Percentiles rank a stretch among this genome's conserved stretches.
These are phyloP conservation scores for Ecliptopera silaceata DNA, from an alignment of 2,888 invertebrate species.

Conservation along the genomic window DNA sequence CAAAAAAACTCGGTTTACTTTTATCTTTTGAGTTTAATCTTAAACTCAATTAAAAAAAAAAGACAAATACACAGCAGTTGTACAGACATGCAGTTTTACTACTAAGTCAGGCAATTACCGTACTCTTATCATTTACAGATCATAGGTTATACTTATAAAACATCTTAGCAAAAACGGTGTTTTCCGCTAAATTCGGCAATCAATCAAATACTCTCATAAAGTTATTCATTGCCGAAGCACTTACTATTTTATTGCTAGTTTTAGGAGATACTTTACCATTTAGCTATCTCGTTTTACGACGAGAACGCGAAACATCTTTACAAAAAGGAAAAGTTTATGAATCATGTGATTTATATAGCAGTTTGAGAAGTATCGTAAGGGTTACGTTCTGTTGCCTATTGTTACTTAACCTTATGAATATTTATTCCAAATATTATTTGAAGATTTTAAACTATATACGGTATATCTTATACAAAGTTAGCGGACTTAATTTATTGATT, in stretches of 20 bases:
- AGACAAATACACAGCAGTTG: too few species aligned
- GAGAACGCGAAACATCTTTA: conserved; percentile 52
- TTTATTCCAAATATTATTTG: conserved; percentile 12
- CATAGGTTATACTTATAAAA: too few species aligned
- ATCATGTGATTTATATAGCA: conserved; percentile 52
- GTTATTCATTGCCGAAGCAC: conserved; percentile 69
- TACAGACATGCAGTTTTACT: too few species aligned
- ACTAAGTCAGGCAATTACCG: too few species aligned
- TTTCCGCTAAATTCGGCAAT: conserved; percentile 60
- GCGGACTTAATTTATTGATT: too few species aligned
- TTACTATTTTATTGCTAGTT: conserved; percentile 72
- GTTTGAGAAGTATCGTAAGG: conserved; percentile 26
- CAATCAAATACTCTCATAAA: conserved; percentile 74
- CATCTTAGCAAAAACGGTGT: not conserved
- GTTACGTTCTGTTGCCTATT: conserved; percentile 22
- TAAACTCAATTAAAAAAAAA: too few species aligned
- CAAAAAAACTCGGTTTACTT: too few species aligned
- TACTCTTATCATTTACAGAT: too few species aligned
- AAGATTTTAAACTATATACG: not conserved
- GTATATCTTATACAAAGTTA: too few species aligned
- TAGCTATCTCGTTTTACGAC: conserved; percentile 74
- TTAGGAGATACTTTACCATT: conserved; percentile 73
- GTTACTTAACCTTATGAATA: conserved; percentile 13
- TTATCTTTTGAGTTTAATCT: too few species aligned
- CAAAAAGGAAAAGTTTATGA: conserved; percentile 62